Evolutionary conservation across 2,797 vertebrate genomes (phyloP), one percentile per base, ranked within the genome.

Genomic region (Tinamus major): DNA sequence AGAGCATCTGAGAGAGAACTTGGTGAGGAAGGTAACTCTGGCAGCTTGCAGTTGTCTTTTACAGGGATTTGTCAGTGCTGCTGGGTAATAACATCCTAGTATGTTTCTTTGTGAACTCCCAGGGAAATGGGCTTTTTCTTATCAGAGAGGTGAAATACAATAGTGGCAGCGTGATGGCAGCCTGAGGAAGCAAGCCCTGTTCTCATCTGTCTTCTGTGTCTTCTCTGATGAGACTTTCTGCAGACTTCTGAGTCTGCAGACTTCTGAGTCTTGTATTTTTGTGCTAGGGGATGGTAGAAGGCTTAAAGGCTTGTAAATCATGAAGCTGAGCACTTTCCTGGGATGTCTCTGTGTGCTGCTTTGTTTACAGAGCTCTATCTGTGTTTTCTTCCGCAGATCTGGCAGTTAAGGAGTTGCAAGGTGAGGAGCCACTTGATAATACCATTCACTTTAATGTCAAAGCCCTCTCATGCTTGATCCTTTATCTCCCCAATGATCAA

Each of bases 311-410:
- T 86, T 14, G 86, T 79, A 68, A 33, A 48, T 8, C 3, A 2
- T 21, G 23, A 21, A 90, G 41, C 48, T 64, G 18, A 86, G 27
- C 10, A 8, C 26, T 85, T 92, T 59, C 4, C 19, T 24, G 56
- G 5, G 27, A 3, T 65, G 24, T 37, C 8, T 35, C 26, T 89
- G n/a, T 70, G 69, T 61, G 9, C 24, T 92, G 68, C 51, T 87
- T 83, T 24, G 20, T 67, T 95, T 64, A 93, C 48, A 19, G 44
- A 24, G 31, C 59, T 21, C 65, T 92, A 46, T 95, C 18, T 94
- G 2, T 93, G 46, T 94, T 95, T 33, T 83, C 49, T 63, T 94
- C 68, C 85, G 79, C 96, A 97, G 97, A 96, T 92, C 81, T 97
- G 86, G 82, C 92, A 0, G 53, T 97, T 91, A 74, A 96, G 74